phyloP scores from a whole-genome alignment of 2,113 vertebrate species.

The Galemys pyrenaicus region DNA sequence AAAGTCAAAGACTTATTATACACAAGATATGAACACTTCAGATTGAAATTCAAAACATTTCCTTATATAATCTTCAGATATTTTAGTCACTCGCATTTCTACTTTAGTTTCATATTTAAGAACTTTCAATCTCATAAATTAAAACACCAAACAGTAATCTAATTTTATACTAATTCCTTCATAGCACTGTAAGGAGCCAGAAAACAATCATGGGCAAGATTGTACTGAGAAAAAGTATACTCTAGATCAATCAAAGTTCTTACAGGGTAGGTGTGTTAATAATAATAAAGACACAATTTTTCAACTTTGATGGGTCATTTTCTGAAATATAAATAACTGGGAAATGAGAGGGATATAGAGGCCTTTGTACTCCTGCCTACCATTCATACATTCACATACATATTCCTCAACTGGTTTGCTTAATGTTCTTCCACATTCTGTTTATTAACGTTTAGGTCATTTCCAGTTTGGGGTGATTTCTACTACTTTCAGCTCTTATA shows the following conservation, averaged over 20 bases:
- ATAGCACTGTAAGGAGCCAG: background rate
- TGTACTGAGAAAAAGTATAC: background rate
- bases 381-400: background rate
- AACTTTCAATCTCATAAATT: constrained; percentile 18
- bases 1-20: constrained; percentile 23
- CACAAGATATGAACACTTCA: background rate
- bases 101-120: constrained; percentile 13
- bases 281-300: background rate
- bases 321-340: background rate
- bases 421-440: background rate
- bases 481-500: too few relatives aligned
- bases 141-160: constrained; percentile 4
- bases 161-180: background rate
- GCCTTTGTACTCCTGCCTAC: background rate
- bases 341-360: background rate
- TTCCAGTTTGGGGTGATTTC: too few relatives aligned
- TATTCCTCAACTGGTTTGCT: background rate
- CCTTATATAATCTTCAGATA: background rate
- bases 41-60: constrained; percentile 31
- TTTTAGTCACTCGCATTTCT: constrained; percentile 7
- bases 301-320: background rate
- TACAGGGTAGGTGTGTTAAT: background rate
- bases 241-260: background rate
- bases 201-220: background rate
- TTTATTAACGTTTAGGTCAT: background rate